phyloP scores from a whole-genome alignment of 2,113 vertebrate genomes.

The Elephas maximus region DNA sequence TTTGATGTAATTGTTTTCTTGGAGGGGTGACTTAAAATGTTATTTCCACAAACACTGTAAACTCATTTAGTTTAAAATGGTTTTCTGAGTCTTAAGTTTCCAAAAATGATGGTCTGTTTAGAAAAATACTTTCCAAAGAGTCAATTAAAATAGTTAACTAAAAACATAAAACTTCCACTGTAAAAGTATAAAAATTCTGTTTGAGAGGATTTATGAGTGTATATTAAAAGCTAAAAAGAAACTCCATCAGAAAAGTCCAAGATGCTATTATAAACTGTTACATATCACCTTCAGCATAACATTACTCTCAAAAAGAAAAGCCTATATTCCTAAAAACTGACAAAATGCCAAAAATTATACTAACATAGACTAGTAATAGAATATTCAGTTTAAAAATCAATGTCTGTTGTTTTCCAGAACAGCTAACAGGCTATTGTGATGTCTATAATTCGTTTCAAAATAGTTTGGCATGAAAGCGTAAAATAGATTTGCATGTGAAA shows the following conservation, averaged over 20 bases:
- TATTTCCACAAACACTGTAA: neutral
- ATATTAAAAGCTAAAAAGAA: neutral
- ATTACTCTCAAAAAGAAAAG: neutral
- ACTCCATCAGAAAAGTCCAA: neutral
- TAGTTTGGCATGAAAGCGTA: neutral
- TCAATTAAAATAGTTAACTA: neutral
- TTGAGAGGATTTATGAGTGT: neutral
- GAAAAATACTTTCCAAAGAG: neutral
- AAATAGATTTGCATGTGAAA: slow-evolving; percentile 47
- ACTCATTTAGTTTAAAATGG: neutral
- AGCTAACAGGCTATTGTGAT: neutral
- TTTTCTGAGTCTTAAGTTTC: slow-evolving; percentile 43
- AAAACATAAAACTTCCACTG: neutral
- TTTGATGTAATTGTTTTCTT: neutral
- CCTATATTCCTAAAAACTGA: neutral
- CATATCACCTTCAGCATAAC: neutral
- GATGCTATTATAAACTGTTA: neutral
- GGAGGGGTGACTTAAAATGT: neutral
- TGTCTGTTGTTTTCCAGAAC: neutral
- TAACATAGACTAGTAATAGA: slow-evolving; percentile 22
- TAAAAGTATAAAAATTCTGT: neutral
- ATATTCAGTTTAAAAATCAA: slow-evolving; percentile 3
- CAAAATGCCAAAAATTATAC: neutral
- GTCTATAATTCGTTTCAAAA: neutral
- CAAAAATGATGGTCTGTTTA: neutral